A percentile compares a stretch with the other conserved stretches of the same genome.
Evolutionary conservation across 2,113 vertebrate genomes (phyloP).

Genomic region (Smithornis capensis): DNA sequence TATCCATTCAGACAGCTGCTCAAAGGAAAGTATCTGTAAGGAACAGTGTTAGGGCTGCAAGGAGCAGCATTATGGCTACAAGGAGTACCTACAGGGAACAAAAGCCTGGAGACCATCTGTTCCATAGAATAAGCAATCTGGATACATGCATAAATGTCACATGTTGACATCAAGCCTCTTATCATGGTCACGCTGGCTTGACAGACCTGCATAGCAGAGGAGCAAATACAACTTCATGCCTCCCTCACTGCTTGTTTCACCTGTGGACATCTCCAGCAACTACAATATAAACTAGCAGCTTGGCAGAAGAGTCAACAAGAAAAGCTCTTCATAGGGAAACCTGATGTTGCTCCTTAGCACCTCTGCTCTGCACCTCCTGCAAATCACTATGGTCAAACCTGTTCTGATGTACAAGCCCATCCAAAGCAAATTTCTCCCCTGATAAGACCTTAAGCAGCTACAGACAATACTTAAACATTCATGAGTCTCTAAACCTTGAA

Average conservation of each 20-base stretch:
- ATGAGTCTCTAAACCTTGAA: background rate
- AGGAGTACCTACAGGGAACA: background rate
- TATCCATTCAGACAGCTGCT: slow-evolving; percentile 32
- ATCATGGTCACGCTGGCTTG: background rate
- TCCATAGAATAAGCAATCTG: background rate
- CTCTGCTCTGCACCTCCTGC: background rate
- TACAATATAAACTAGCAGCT: background rate
- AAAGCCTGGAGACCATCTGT: slow-evolving; percentile 24
- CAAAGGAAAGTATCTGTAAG: background rate
- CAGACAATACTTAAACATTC: background rate
- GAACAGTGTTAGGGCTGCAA: background rate
- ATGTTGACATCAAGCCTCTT: background rate
- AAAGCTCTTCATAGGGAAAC: background rate
- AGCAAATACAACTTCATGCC: background rate
- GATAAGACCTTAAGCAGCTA: background rate
- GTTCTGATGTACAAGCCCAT: background rate
- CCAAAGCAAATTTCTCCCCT: background rate
- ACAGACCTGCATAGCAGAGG: background rate
- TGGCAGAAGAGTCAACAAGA: background rate
- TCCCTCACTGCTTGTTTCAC: background rate
- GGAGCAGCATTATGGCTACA: background rate
- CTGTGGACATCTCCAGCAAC: background rate
- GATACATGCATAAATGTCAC: background rate
- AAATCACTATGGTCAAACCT: background rate
- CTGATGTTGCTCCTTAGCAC: background rate